Base-by-base conservation (phyloP, 35 echinoderm and acorn worm genomes). In the Strongylocentrotus purpuratus region DNA sequence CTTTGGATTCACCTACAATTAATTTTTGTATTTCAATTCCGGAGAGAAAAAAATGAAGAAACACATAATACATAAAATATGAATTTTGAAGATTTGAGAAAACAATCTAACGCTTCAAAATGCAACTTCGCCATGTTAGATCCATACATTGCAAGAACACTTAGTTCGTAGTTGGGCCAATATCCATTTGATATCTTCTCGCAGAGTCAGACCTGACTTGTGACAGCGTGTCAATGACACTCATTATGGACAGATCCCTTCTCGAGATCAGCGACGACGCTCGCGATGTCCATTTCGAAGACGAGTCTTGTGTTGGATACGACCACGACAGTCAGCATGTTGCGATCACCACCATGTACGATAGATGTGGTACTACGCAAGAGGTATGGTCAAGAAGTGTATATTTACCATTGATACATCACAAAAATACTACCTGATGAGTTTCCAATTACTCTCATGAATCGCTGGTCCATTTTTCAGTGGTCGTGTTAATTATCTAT, bases 201-300 rank as follows among this genome's bases (percentile, higher is more conserved):
- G 35, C 48, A 93, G 91, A 93, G 13, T 0, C 45, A 5, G 46
- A 93, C 5, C 31, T 93, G 17, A 58, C 28, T 14, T 93, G 91
- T 32, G 91, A 58, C 48, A 58, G 48, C 17, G 41, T 31, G n/a
- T 93, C 91, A 9, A 93, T 93, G 91, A 93, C 91, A 18, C 91
- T 93, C 46, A 48, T n/a, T 14, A 32, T 93, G 45, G 91, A 93
- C 48, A 93, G 91, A 58, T 14, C 91, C 9, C 91, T 93, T 47
- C 91, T 93, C 22, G 91, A 47, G n/a, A 58, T 31, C 31, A 18
- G 48, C 2, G 91, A 58, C 46, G 48, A 58, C 18, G 45, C 91
- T 47, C n/a, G 91, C 46, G 91, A 93, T 58, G 48, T 93, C 91
- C 91, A 93, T 33, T 93, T 93, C 17, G n/a, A n/a, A 47, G 91